Evolutionary conservation across 2,113 vertebrate species (phyloP), one percentile per base, ranked within the genome.

Genomic region (Antechinus stuartii): DNA sequence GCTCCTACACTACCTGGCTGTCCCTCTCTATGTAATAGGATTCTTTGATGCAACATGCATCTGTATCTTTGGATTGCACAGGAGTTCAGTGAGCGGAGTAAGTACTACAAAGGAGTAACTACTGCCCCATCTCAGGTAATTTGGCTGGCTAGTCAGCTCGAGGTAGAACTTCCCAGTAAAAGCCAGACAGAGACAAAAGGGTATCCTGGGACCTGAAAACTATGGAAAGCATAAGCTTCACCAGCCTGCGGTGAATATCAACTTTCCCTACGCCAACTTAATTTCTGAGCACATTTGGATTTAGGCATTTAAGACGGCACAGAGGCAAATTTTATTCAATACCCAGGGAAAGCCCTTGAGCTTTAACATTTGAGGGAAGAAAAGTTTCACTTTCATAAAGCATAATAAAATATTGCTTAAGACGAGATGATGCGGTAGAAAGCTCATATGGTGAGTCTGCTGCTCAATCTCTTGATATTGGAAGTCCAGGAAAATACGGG

Each of bases 371-470:
- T 89, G 90, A 93, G 91, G 91, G 91, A 27, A 96, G 93, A 93
- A 55, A 97, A 98, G 97, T 96, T 98, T 97, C 97, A 97, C 97
- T 98, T 98, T 97, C 98, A 98, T 95, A 97, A 98, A 98, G 97
- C 53, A 56, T 97, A 98, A 98, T 97, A 94, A 98, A 97, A 98
- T 97, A 98, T 96, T 95, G 92, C 97, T 98, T 98, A 97, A 95
- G 96, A 92, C 25, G 61, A 97, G 97, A 93, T 46, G 98, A 42
- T 84, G 97, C 97, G 93, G 97, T 35, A 89, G 94, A 97, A 97
- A 97, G 91, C 90, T 93, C 91, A 84, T 97, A 96, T 0, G 0
- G 76, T 96, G 93, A 97, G 96, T 91, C 55, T 89, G 35, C 0
- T 0, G 93, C 89, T 84, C 0, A 14, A 92, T 97, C 97, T 96